Conservation (phyloP, 2,113 vertebrate species). For the Tragelaphus scriptus region DNA sequence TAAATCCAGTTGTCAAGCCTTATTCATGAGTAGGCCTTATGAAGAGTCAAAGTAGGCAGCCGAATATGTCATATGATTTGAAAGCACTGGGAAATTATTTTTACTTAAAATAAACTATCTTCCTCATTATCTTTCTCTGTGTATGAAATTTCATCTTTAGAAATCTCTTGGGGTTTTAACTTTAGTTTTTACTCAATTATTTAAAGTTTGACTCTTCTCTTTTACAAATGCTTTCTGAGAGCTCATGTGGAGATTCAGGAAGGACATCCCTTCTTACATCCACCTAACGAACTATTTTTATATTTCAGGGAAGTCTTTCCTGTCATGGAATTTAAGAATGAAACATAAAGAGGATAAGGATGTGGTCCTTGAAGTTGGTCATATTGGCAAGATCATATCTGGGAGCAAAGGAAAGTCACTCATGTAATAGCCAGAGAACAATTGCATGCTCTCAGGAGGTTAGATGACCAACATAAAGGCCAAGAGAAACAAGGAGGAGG, state of each 20-base stretch:
- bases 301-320: background rate
- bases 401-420: background rate
- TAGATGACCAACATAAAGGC: background rate
- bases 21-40: background rate
- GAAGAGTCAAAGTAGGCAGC: background rate
- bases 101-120: conserved; percentile 50
- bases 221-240: background rate
- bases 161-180: conserved; percentile 2
- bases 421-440: background rate
- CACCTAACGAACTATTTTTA: background rate
- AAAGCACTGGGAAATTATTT: conserved; percentile 32
- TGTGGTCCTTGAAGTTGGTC: fast-evolving
- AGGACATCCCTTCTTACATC: background rate
- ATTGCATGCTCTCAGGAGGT: fast-evolving
- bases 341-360: background rate
- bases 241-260: background rate
- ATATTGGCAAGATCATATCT: background rate
- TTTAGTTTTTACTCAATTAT: conserved; percentile 24
- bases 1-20: background rate
- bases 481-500: background rate
- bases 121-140: conserved; percentile 6
- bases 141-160: background rate
- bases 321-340: background rate
- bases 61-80: conserved; percentile 18
- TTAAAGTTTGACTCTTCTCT: background rate